Percentiles rank a stretch among this genome's conserved stretches.
These are phyloP conservation scores for Epizoanthus rinbou DNA, from an alignment of 92 coral and sea anemone genomes.

Conservation along the genomic window DNA sequence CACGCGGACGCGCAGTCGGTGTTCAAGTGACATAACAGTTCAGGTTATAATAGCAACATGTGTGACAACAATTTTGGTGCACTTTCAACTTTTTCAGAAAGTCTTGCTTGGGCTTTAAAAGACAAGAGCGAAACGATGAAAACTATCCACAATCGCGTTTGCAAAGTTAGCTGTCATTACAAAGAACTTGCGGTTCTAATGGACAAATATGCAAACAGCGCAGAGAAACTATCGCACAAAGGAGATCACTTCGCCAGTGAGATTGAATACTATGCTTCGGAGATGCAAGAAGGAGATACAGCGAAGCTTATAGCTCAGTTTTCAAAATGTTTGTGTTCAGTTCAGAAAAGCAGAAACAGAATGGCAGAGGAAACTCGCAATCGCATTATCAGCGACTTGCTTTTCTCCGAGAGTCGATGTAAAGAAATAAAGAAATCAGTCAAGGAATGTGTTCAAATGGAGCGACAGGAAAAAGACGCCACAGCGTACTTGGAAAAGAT, in stretches of 20 bases:
- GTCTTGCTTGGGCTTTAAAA: slow-evolving; percentile 37
- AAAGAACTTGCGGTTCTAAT: slow-evolving; percentile 50
- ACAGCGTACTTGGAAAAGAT: slow-evolving; percentile 47
- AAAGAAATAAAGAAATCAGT: slow-evolving; percentile 65
- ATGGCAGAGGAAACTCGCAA: slow-evolving; percentile 45
- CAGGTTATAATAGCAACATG: neutral
- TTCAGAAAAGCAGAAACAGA: slow-evolving; percentile 44
- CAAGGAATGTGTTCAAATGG: slow-evolving; percentile 52
- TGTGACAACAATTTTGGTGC: slow-evolving; percentile 37
- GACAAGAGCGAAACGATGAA: slow-evolving; percentile 34
- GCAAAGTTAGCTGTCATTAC: slow-evolving; percentile 56
- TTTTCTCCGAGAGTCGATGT: slow-evolving; percentile 67
- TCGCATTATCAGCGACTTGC: slow-evolving; percentile 58
- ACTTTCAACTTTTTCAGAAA: slow-evolving; percentile 14
- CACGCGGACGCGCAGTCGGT: too few species aligned
- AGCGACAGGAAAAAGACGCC: slow-evolving; percentile 59
- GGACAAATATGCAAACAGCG: slow-evolving; percentile 59
- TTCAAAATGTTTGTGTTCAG: slow-evolving; percentile 46
- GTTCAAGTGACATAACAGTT: neutral
- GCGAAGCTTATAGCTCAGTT: slow-evolving; percentile 38
- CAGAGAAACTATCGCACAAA: slow-evolving; percentile 60
- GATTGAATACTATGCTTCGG: slow-evolving; percentile 46
- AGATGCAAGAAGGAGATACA: slow-evolving; percentile 46
- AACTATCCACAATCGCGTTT: neutral
- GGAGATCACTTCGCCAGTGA: slow-evolving; percentile 64